Evolutionary conservation across 2,888 invertebrate genomes (phyloP), one percentile per base, ranked within the genome.

Genomic region (Dynastes hyllus): DNA sequence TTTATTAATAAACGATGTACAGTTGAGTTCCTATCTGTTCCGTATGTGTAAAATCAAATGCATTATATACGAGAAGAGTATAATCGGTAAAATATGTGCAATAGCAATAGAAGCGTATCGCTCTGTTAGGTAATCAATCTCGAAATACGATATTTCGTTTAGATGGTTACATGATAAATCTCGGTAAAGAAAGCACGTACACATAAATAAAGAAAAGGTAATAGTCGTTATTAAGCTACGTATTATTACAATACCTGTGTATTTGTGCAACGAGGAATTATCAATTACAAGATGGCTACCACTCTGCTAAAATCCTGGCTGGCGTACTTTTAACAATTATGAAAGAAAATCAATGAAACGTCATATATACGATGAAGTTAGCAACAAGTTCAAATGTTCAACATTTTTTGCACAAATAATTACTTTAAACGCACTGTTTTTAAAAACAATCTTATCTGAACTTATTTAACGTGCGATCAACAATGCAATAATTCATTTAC

Each of bases 241-340:
- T 77, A 22, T 69, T 58, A 50, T 45, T 65, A 61, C 69, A 77
- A 78, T 78, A 78, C 78, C 78, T 78, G 78, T 71, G 63, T 70
- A 3, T 63, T 53, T 61, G 70, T 65, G 11, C 37, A 61, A 75
- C 45, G 73, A 22, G 6, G 45, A 27, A 16, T 61, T 61, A 61
- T 77, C 76, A 53, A 32, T 77, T 80, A 81, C 82, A 83, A 83
- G 81, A 83, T 83, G 83, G 83, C 83, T 78, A 82, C 82, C 79
- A 27, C 61, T 73, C 53, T 27, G 77, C 67, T 55, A 65, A 45
- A 73, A 58, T 75, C 40, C 29, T 61, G 61, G 73, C 55, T 76
- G 79, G 63, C 69, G 61, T 37, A 40, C 70, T 69, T 61, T 67
- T 37, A 76, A 70, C 61, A 61, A 32, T 67, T 55, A 67, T 16